These are phyloP conservation scores for Quiscalus mexicanus DNA, from an alignment of 2,113 vertebrate species.

Conservation along the genomic window DNA sequence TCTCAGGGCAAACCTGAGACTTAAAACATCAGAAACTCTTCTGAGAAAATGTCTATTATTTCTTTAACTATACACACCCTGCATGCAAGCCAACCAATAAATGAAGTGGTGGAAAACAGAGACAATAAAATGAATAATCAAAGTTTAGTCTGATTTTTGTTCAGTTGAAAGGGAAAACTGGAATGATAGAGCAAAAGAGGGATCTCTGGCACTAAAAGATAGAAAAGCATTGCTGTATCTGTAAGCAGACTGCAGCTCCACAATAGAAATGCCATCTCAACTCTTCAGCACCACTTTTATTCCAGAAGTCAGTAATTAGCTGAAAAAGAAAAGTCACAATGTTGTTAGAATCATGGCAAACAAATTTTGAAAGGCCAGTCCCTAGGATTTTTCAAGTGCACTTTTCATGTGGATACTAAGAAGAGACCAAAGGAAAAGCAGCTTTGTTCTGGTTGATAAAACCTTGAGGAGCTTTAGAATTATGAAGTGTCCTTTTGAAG, in stretches of 20 bases:
- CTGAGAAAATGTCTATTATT: neutral
- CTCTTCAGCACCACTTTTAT: neutral
- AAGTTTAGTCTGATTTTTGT: neutral
- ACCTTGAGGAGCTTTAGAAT: slow-evolving; percentile 24
- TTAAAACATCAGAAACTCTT: neutral
- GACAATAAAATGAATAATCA: neutral
- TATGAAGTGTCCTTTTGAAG: slow-evolving; percentile 51
- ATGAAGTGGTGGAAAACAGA: neutral
- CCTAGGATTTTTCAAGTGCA: neutral
- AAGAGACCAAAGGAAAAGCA: slow-evolving; percentile 37
- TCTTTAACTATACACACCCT: neutral
- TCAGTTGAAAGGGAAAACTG: neutral
- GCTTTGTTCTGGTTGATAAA: slow-evolving; percentile 29
- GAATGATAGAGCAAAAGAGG: neutral
- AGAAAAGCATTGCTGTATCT: neutral
- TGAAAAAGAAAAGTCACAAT: neutral
- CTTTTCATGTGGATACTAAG: neutral
- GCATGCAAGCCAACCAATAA: neutral
- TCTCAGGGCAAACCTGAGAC: neutral
- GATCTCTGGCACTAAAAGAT: neutral
- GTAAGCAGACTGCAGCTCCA: neutral
- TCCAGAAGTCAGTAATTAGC: neutral
- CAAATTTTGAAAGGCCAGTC: neutral
- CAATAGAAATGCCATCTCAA: neutral
- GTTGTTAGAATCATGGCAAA: neutral